Conservation (phyloP, 2,113 vertebrate genomes). For the Rhinoptilus africanus region DNA sequence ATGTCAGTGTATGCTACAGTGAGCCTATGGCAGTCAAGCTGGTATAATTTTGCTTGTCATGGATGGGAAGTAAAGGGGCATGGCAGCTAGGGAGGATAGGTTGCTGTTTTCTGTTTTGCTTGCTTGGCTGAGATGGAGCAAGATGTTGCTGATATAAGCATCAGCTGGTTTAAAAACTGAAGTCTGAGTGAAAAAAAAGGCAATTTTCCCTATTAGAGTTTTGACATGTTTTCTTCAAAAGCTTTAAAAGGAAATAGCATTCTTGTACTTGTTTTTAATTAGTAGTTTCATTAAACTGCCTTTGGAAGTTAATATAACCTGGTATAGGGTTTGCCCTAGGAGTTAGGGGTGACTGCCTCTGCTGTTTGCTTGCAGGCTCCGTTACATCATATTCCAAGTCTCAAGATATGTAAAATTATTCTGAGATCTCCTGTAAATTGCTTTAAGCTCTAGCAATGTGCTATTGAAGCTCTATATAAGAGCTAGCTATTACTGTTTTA, state of each 20-base stretch:
- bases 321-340: not conserved
- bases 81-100: not conserved
- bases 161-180: not conserved
- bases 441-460: not conserved
- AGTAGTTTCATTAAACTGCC: not conserved
- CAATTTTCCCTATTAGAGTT: not conserved
- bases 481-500: not conserved
- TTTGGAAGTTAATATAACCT: not conserved
- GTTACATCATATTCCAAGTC: not conserved
- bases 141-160: not conserved
- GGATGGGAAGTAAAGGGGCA: slow-evolving; percentile 4
- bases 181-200: not conserved
- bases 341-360: not conserved
- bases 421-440: not conserved
- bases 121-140: not conserved
- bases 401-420: not conserved
- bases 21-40: slow-evolving; percentile 27
- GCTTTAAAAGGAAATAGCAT: not conserved
- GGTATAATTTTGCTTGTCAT: slow-evolving; percentile 20
- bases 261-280: not conserved
- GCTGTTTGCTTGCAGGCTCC: not conserved
- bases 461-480: not conserved
- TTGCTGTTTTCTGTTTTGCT: not conserved
- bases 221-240: not conserved
- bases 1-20: slow-evolving; percentile 2